A percentile compares a stretch with the other conserved stretches of the same genome.
phyloP scores from a whole-genome alignment of 2,113 vertebrate species.

The Myotis lucifugus region DNA sequence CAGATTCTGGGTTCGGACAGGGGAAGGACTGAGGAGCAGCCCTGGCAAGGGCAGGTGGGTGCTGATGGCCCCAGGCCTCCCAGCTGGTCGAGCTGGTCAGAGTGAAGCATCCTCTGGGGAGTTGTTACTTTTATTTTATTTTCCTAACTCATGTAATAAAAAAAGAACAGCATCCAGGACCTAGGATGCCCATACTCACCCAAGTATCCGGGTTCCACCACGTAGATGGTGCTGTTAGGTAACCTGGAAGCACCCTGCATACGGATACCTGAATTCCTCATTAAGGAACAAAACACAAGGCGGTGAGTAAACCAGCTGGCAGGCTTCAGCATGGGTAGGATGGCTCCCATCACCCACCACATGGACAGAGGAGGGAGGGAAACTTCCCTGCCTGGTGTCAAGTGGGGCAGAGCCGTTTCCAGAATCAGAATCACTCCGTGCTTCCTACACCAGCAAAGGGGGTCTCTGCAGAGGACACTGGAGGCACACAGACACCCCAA shows the following conservation, averaged over 20 bases:
- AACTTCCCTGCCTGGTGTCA: neutral
- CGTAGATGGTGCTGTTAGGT: slow-evolving; percentile 94
- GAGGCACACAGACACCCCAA: neutral
- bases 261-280: slow-evolving; percentile 85
- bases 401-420: neutral
- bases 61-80: neutral
- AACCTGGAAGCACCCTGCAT: slow-evolving; percentile 95
- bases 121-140: neutral
- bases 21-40: neutral
- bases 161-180: neutral
- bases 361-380: neutral
- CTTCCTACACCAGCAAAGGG: neutral
- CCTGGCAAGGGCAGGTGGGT: neutral
- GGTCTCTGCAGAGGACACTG: neutral
- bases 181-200: slow-evolving; percentile 82
- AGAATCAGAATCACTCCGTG: rapidly evolving
- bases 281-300: slow-evolving; percentile 82
- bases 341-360: rapidly evolving
- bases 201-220: slow-evolving; percentile 94
- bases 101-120: too few relatives aligned
- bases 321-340: neutral
- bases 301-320: neutral
- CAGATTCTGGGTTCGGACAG: neutral
- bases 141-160: neutral
- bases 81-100: neutral